Percentiles rank a stretch among this genome's conserved stretches.
These are phyloP conservation scores for Agrilus cyanescens DNA, from an alignment of 2,888 invertebrate genomes.

Conservation along the genomic window DNA sequence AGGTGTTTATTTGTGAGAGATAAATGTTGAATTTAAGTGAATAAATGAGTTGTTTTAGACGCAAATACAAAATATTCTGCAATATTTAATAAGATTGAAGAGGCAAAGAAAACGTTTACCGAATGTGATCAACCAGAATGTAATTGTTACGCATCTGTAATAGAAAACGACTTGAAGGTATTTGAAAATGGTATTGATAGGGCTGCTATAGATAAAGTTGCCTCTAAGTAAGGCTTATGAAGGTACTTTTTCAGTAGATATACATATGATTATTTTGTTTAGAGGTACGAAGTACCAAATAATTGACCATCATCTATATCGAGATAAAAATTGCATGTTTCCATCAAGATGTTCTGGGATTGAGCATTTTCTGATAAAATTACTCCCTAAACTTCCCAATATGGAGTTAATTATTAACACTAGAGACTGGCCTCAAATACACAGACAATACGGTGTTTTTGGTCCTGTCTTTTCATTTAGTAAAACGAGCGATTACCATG, in stretches of 20 bases:
- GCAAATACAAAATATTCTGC: constrained; percentile 34
- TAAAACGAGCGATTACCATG: constrained; percentile 73
- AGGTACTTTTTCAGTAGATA: constrained; percentile 1
- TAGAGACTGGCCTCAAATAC: constrained; percentile 86
- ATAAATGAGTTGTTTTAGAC: constrained; percentile 32
- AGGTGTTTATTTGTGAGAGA: constrained; percentile 19
- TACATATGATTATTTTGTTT: constrained; percentile 10
- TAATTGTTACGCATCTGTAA: constrained; percentile 50
- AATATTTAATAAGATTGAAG: constrained; percentile 37
- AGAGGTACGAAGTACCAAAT: constrained; percentile 76
- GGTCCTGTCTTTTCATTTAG: constrained; percentile 93
- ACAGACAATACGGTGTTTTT: constrained; percentile 45
- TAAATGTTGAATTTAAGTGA: background rate
- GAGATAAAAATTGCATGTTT: constrained; percentile 80
- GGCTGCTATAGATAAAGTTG: constrained; percentile 49
- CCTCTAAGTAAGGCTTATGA: constrained; percentile 27
- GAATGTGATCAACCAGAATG: constrained; percentile 49
- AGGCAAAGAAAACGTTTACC: constrained; percentile 39
- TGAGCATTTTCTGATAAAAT: constrained; percentile 70
- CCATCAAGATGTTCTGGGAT: constrained; percentile 84
- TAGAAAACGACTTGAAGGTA: constrained; percentile 54
- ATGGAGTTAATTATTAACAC: constrained; percentile 82
- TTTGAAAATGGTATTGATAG: constrained; percentile 63
- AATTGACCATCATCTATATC: constrained; percentile 64
- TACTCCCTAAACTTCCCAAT: constrained; percentile 61